Conservation (phyloP, 1,140 invertebrate species). For the Augochlora pura region DNA sequence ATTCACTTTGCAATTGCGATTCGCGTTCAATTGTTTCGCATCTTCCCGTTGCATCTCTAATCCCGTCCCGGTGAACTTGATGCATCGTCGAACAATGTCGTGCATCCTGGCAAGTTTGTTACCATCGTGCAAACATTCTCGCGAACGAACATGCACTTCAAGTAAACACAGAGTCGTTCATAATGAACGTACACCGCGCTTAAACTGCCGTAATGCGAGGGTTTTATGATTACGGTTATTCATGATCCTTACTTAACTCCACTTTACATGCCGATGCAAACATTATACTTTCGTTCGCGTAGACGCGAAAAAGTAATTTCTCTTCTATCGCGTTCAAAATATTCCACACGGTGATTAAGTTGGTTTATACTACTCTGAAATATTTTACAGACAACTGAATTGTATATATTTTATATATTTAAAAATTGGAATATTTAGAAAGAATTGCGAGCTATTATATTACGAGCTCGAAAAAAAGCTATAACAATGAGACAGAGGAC, state of each 20-base stretch:
- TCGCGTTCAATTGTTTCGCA: neutral
- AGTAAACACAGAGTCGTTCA: constrained; percentile 33
- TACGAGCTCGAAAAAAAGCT: too few relatives aligned
- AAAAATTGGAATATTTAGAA: too few relatives aligned
- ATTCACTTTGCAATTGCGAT: neutral
- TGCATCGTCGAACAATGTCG: neutral
- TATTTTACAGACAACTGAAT: too few relatives aligned
- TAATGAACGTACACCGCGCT: constrained; percentile 37
- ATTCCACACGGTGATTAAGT: neutral
- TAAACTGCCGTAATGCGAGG: constrained; percentile 34
- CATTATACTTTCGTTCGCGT: constrained; percentile 35
- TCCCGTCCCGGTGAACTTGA: neutral
- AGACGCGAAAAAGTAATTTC: neutral
- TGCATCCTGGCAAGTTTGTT: constrained; percentile 14
- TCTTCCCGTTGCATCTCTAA: neutral
- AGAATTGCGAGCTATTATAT: too few relatives aligned
- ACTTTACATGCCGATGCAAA: constrained; percentile 50
- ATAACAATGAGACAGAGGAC: too few relatives aligned
- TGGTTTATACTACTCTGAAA: too few relatives aligned
- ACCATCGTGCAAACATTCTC: constrained; percentile 18
- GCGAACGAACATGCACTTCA: constrained; percentile 11
- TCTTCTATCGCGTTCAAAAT: neutral
- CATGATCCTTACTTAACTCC: constrained; percentile 46
- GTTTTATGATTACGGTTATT: constrained; percentile 49
- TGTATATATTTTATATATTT: too few relatives aligned